Base-by-base conservation (phyloP, 2,888 invertebrate genomes). In the Epistrophella euchroma region DNA sequence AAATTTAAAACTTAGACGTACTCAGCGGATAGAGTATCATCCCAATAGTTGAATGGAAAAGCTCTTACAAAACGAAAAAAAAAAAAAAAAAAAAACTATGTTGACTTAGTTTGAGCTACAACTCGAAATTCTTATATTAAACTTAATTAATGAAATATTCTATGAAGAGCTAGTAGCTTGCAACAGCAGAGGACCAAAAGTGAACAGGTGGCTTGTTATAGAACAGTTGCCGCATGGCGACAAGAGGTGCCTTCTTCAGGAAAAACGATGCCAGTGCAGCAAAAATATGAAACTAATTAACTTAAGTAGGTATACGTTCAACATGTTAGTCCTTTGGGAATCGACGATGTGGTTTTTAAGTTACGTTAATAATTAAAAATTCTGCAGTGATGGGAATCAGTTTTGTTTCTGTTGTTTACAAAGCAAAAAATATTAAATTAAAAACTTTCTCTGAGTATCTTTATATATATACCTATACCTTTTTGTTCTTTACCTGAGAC, bases 91-190 rank as follows among this genome's bases (percentile, higher is more conserved):
- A n/a, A 28, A 11, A 45, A 7, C 11, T 64, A 32, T 74, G 83
- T 74, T 84, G 74, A 78, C 74, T 84, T 64, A 79, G 74, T 74
- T 82, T 73, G 64, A 35, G 64, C 74, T 64, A 25, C 58, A 52
- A 58, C 74, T 77, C 17, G 52, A 68, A 82, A 68, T 77, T 74
- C 62, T 47, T 84, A 47, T 74, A 71, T 75, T 58, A 35, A 71
- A 74, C 70, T 74, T 74, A 79, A 73, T 84, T 84, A 84, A 84
- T 79, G 70, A 79, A 73, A 68, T 73, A 66, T 68, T 82, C 77
- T 73, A 68, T 72, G 71, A 62, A 35, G 28, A 68, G 19, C 19
- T 50, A 50, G 32, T 13, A 15, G 32, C 17, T 32, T 64, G 76
- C 37, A 22, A 56, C 37, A 60, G 60, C 37, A 66, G 32, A 11